Evolutionary conservation across 2,888 invertebrate species (phyloP).

Genomic region (Lithophane ornitopus): DNA sequence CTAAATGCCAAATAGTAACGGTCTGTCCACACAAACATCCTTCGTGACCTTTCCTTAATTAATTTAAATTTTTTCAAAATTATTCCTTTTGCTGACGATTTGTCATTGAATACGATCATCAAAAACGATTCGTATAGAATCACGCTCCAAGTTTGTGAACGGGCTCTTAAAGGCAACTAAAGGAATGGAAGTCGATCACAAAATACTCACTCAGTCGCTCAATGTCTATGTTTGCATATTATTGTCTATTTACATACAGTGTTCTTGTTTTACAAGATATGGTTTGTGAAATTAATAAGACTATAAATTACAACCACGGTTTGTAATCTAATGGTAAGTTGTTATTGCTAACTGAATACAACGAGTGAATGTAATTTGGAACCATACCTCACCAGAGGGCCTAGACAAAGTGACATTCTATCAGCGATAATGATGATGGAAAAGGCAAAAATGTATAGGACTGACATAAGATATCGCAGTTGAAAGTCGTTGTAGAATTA

Average conservation of each 20-base stretch:
- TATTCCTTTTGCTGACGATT: not conserved
- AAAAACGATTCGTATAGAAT: not conserved
- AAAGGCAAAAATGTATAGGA: too few species aligned
- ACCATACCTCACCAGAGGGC: too few species aligned
- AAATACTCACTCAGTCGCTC: slow-evolving; percentile 59
- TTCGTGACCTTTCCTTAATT: not conserved
- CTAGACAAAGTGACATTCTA: too few species aligned
- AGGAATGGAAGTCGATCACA: slow-evolving; percentile 13
- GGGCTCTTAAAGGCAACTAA: slow-evolving; percentile 9
- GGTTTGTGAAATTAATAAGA: slow-evolving; percentile 12
- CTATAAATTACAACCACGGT: slow-evolving; percentile 10
- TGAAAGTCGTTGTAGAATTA: too few species aligned
- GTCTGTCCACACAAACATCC: not conserved
- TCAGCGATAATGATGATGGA: too few species aligned
- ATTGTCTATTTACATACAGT: slow-evolving; percentile 13
- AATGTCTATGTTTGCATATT: slow-evolving; percentile 17
- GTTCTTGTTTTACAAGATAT: slow-evolving; percentile 1
- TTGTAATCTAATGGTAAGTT: slow-evolving; percentile 20
- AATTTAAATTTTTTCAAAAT: not conserved
- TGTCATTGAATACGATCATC: not conserved
- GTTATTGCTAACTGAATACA: slow-evolving; percentile 33
- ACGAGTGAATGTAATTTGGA: slow-evolving; percentile 10
- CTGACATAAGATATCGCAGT: too few species aligned
- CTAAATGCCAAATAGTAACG: not conserved
- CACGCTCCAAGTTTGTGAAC: not conserved